A percentile compares a stretch with the other conserved stretches of the same genome.
These are phyloP conservation scores for Bothrops jararaca DNA, from an alignment of 2,113 vertebrate genomes.

Conservation along the genomic window DNA sequence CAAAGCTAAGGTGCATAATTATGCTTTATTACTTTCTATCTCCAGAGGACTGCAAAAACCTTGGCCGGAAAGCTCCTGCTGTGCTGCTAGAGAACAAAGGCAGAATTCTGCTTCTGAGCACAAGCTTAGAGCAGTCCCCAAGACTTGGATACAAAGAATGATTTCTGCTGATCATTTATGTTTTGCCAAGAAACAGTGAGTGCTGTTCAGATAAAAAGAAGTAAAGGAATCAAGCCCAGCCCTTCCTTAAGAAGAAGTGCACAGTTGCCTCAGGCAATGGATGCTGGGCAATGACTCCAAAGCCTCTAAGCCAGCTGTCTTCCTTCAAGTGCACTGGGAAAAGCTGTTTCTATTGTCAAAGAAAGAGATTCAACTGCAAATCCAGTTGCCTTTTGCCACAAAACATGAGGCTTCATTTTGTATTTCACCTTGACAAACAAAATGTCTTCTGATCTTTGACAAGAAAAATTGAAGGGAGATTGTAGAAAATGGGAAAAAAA, in stretches of 20 bases:
- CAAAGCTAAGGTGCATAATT: not conserved
- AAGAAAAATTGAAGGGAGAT: not conserved
- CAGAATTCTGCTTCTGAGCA: not conserved
- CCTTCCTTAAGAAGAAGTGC: not conserved
- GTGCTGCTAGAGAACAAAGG: fast-evolving
- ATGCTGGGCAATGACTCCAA: not conserved
- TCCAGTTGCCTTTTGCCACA: not conserved
- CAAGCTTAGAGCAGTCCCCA: not conserved
- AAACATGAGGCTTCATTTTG: not conserved
- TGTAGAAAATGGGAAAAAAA: not conserved
- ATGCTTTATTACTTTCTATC: fast-evolving
- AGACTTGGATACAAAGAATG: not conserved
- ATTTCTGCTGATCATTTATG: not conserved
- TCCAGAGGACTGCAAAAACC: too few relatives aligned
- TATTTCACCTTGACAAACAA: not conserved
- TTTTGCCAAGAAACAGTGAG: not conserved
- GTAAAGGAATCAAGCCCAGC: not conserved
- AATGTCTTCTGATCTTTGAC: not conserved
- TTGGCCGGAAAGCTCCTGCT: fast-evolving
- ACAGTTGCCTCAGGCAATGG: not conserved
- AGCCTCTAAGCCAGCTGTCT: not conserved
- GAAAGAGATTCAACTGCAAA: not conserved
- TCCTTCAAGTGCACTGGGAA: not conserved
- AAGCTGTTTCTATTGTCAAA: not conserved
- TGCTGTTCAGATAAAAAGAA: not conserved